A percentile compares a stretch with the other conserved stretches of the same genome.
These are phyloP conservation scores for Ischnura elegans DNA, from an alignment of 2,888 invertebrate genomes.

Conservation along the genomic window DNA sequence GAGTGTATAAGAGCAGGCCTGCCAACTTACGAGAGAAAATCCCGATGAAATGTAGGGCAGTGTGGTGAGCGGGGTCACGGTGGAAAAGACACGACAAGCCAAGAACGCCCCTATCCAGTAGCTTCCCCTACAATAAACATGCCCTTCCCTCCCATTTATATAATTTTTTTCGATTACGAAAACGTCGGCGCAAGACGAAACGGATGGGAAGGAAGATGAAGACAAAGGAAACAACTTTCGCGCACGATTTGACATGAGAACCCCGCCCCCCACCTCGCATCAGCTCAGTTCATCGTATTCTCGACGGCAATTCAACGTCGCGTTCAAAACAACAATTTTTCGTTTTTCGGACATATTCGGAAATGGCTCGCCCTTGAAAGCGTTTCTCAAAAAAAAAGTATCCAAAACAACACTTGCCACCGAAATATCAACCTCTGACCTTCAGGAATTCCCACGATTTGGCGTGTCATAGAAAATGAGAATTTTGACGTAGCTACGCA, in stretches of 20 bases:
- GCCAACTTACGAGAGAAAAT: background rate
- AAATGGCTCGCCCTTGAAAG: background rate
- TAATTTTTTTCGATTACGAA: conserved; percentile 14
- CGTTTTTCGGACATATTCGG: background rate
- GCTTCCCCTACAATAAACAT: background rate
- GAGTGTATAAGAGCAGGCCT: background rate
- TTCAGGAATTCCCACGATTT: no score
- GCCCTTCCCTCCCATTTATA: background rate
- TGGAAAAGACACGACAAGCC: background rate
- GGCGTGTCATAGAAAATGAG: no score
- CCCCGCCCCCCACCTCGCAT: background rate
- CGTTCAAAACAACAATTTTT: background rate
- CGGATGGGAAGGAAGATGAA: conserved; percentile 8
- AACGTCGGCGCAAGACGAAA: conserved; percentile 12
- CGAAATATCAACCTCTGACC: background rate
- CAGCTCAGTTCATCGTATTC: background rate
- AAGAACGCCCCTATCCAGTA: no score
- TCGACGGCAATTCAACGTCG: background rate
- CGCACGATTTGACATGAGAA: conserved; percentile 1
- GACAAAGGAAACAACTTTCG: conserved; percentile 1
- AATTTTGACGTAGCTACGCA: no score
- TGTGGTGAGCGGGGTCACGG: conserved; percentile 46
- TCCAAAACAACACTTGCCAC: background rate
- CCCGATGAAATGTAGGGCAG: conserved; percentile 30
- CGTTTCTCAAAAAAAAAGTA: background rate